Base-by-base conservation (phyloP, 2,888 invertebrate genomes). In the Dryomyza anilis region DNA sequence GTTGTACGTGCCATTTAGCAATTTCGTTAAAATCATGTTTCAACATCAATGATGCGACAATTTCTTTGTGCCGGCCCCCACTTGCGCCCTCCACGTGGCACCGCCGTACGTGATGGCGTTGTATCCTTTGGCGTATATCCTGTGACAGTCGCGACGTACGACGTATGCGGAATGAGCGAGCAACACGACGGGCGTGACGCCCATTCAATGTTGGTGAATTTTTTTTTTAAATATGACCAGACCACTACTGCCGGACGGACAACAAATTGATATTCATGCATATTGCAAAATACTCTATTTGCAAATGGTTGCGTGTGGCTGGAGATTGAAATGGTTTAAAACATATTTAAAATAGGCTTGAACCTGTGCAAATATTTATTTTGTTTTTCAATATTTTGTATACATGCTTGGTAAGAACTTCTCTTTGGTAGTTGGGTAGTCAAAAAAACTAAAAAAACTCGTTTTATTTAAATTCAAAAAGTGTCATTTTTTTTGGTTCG, bases 1-100 rank as follows among this genome's bases (percentile, higher is more conserved):
- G 39, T 39, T 52, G 65, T 64, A 69, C 68, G 68, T 67, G 68
- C 66, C 69, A 70, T 69, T 70, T 67, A 68, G 68, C 70, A 68
- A 68, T 69, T 67, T 64, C 30, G 64, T 56, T 61, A 21, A 21
- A 45, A 58, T 46, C 58, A 30, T 45, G 46, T 29, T 30, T 21
- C 16, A 58, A 21, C 56, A n/a, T 39, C 43, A 25, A 25, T 39
- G 56, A 43, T 21, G 39, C 56, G 36, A n/a, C 56, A 21, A 43
- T n/a, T 12, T n/a, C 56, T 2, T n/a, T 25, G 23, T 29, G 50
- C 50, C 43, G 43, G 25, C n/a, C 12, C 23, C 23, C 55, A 43
- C 19, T 43, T 19, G 16, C 19, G 12, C 33, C 43, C 1, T 16
- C 43, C n/a, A 14, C 16, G 1, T 43, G n/a, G 16, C n/a, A n/a